A percentile compares a stretch with the other conserved stretches of the same genome.
Evolutionary conservation across 2,113 vertebrate species (phyloP).

Genomic region (Columba janthina): DNA sequence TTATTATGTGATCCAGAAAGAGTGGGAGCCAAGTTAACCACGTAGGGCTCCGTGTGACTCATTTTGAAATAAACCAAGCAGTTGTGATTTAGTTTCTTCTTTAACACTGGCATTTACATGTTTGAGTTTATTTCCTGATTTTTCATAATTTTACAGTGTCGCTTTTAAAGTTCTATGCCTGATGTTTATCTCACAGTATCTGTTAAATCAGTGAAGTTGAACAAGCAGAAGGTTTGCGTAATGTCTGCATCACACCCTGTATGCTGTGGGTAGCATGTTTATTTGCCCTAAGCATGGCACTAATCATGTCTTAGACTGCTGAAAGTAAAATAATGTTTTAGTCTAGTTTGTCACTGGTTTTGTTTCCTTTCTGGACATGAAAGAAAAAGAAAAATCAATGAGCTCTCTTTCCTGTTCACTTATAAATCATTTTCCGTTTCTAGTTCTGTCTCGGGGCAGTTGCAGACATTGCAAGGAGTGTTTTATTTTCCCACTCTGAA

Average conservation of each 20-base stretch:
- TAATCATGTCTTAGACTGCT: background rate
- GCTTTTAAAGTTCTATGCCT: background rate
- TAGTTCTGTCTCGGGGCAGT: background rate
- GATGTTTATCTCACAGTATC: background rate
- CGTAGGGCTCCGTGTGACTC: background rate
- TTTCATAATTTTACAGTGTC: background rate
- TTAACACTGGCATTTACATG: background rate
- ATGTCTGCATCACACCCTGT: background rate
- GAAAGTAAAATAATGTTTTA: background rate
- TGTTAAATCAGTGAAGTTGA: background rate
- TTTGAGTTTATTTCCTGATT: background rate
- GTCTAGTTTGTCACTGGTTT: background rate
- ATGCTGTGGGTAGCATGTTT: background rate
- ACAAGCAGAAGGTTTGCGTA: background rate
- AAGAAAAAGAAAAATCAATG: conserved; percentile 19
- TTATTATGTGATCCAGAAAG: background rate
- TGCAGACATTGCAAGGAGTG: background rate
- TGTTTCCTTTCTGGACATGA: conserved; percentile 19
- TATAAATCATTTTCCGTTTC: conserved; percentile 33
- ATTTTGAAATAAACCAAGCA: background rate
- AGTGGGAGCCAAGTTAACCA: background rate
- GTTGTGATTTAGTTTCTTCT: background rate
- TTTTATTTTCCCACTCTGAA: background rate
- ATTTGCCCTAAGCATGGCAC: background rate
- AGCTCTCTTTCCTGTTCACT: background rate